Conservation (phyloP, 2,797 vertebrate genomes). For the Xiphorhynchus erythropygius region DNA sequence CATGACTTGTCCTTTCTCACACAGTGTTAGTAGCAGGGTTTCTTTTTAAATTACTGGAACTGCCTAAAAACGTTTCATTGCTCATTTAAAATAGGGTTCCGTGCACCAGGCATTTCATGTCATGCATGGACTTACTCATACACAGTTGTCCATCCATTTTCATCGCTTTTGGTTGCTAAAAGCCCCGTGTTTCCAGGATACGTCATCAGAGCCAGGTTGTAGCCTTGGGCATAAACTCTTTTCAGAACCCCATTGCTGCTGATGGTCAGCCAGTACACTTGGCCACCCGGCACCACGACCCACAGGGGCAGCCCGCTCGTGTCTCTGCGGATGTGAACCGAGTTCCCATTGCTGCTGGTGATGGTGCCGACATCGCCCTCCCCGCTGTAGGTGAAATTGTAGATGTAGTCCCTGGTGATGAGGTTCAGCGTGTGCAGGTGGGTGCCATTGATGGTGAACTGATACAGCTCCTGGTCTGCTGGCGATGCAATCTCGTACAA, state of each 20-base stretch:
- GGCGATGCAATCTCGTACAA: conserved; percentile 92
- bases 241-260: conserved; percentile 94
- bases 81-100: background rate
- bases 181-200: conserved; percentile 93
- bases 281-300: conserved; percentile 89
- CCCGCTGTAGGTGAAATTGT: conserved; percentile 89
- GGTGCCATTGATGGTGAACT: conserved; percentile 92
- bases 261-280: conserved; percentile 94
- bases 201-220: conserved; percentile 92
- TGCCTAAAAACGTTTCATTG: background rate
- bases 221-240: conserved; percentile 92
- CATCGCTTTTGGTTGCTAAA: conserved; percentile 93
- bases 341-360: conserved; percentile 82
- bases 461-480: conserved; percentile 92
- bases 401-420: conserved; percentile 91
- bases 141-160: conserved; percentile 96
- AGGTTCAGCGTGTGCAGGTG: conserved; percentile 93
- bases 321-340: conserved; percentile 89
- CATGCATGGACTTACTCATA: conserved; percentile 85
- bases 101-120: background rate
- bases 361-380: conserved; percentile 86
- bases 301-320: conserved; percentile 91
- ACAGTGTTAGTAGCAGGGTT: background rate
- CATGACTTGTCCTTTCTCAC: background rate
- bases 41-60: background rate